Conservation (phyloP, 2,797 vertebrate genomes). For the Peromyscus aztecus region DNA sequence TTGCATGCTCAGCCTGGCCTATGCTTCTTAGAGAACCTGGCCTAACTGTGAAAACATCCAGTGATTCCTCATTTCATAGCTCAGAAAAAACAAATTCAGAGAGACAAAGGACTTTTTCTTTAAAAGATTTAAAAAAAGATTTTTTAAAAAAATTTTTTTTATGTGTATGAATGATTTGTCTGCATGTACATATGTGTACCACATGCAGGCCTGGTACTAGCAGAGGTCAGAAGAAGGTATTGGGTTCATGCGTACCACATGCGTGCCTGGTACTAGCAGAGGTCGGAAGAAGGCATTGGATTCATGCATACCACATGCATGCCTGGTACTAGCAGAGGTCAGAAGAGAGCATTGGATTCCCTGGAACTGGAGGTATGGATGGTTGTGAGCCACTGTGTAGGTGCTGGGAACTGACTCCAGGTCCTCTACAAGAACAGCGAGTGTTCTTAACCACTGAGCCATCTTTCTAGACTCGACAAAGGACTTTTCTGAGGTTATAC, state of each 20-base stretch:
- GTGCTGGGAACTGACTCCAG: not conserved
- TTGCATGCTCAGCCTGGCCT: not conserved
- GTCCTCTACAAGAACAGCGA: not conserved
- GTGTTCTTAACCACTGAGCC: not conserved
- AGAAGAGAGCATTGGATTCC: not conserved
- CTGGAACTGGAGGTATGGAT: no score
- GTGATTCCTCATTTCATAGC: not conserved
- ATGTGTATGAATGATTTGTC: not conserved
- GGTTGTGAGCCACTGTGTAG: not conserved
- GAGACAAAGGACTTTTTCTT: conserved; percentile 28
- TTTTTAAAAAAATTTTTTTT: not conserved
- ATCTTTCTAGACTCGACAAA: not conserved
- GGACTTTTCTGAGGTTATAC: conserved; percentile 9
- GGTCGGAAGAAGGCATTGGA: not conserved
- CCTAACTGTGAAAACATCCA: not conserved
- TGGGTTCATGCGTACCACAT: no score
- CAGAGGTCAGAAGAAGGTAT: not conserved
- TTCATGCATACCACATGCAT: not conserved
- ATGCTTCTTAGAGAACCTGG: not conserved
- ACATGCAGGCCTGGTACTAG: not conserved
- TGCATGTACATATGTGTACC: not conserved
- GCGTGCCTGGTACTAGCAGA: no score
- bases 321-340: not conserved
- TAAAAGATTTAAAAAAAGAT: not conserved
- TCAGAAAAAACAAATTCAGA: conserved; percentile 26